A percentile compares a stretch with the other conserved stretches of the same genome.
Conservation (phyloP, 2,113 vertebrate species). For the Raja brachyura region DNA sequence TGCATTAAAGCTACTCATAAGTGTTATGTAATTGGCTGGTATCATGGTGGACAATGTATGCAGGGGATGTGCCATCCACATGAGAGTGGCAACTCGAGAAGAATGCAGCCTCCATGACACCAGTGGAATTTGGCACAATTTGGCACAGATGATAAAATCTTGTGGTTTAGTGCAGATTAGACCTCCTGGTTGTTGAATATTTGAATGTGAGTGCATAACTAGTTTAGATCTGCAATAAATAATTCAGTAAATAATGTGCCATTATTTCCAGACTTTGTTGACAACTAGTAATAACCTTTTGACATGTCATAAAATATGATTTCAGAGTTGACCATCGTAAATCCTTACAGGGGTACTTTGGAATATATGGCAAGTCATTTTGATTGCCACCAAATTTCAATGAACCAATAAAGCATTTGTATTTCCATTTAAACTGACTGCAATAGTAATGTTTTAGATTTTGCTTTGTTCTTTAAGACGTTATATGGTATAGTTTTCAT, state of each 20-base stretch:
- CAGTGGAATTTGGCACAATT: not conserved
- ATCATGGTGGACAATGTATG: no score
- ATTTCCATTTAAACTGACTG: conserved; percentile 7
- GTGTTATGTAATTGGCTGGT: not conserved
- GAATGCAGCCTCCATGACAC: not conserved
- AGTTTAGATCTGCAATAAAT: not conserved
- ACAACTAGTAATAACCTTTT: not conserved
- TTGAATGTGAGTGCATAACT: not conserved
- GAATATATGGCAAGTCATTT: not conserved
- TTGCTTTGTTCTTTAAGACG: not conserved
- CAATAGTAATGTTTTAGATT: not conserved
- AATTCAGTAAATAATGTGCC: not conserved
- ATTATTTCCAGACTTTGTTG: not conserved
- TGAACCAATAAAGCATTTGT: not conserved
- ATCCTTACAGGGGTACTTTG: not conserved
- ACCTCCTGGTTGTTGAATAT: not conserved
- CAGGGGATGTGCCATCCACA: not conserved
- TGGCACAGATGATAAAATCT: not conserved
- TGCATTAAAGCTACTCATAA: no score
- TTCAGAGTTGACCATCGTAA: not conserved
- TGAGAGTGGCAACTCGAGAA: not conserved
- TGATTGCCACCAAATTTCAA: not conserved
- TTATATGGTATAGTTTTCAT: conserved; percentile 15
- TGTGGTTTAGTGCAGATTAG: not conserved
- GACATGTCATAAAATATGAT: not conserved